phyloP scores from a whole-genome alignment of 64 coral and sea anemone species.

The Stichodactyla mertensii region DNA sequence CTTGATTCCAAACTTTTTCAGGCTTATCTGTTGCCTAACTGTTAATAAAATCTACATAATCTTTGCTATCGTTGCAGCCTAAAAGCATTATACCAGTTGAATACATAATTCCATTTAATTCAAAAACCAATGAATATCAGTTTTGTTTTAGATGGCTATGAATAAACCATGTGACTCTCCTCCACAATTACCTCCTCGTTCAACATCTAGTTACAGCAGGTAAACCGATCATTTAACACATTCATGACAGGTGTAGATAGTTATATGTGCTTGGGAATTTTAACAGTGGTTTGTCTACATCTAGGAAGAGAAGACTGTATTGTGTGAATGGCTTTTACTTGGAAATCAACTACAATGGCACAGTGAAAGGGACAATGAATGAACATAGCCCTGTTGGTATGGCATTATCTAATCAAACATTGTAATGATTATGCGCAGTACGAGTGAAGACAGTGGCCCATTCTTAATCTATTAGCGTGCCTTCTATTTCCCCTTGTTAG shows the following conservation, averaged over 20 bases:
- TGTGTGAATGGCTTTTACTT: conserved; percentile 30
- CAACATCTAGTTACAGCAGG: not conserved
- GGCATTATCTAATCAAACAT: not conserved
- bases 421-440: not conserved
- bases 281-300: not conserved
- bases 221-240: not conserved
- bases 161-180: not conserved
- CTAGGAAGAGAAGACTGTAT: conserved; percentile 9
- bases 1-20: no score
- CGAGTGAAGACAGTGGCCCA: not conserved
- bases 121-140: no score
- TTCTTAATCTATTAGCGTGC: not conserved
- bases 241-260: no score
- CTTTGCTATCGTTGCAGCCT: no score
- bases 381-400: conserved; percentile 33
- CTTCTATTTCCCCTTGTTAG: no score
- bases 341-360: conserved; percentile 32
- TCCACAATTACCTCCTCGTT: not conserved
- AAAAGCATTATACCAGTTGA: no score
- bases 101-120: no score
- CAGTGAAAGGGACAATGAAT: conserved; percentile 35
- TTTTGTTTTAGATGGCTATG: not conserved
- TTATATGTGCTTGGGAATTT: no score
- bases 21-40: no score
- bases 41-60: no score